Evolutionary conservation across 2,113 vertebrate genomes (phyloP).

Genomic region (Marmota flaviventris): DNA sequence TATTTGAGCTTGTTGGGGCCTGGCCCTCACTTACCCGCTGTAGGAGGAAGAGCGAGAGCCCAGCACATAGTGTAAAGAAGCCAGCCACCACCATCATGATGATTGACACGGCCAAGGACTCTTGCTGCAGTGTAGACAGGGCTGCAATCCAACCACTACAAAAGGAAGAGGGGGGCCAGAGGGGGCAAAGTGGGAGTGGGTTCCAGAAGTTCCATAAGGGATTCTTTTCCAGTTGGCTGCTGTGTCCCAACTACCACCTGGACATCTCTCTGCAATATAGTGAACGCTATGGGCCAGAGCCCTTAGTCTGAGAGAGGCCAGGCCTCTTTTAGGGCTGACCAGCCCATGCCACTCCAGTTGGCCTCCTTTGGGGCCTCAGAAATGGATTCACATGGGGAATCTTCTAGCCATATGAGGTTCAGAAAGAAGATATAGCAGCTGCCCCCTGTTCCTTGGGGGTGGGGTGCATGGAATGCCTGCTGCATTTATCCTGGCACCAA

Average conservation of each 20-base stretch:
- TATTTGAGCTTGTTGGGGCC: fast-evolving
- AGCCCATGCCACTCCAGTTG: neutral
- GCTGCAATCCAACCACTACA: slow-evolving; percentile 96
- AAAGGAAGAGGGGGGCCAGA: neutral
- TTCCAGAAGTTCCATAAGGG: neutral
- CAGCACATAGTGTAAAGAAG: slow-evolving; percentile 94
- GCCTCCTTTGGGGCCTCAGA: neutral
- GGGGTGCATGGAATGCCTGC: neutral
- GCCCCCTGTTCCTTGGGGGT: neutral
- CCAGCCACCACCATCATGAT: slow-evolving; percentile 98
- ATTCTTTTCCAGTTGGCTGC: neutral
- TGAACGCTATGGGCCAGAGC: neutral
- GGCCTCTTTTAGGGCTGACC: neutral
- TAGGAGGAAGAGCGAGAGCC: slow-evolving; percentile 93
- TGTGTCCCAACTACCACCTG: neutral
- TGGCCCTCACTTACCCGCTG: slow-evolving; percentile 92
- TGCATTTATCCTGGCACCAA: neutral
- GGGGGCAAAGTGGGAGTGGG: neutral
- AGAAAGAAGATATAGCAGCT: neutral
- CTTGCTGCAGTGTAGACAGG: slow-evolving; percentile 83
- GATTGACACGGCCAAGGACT: slow-evolving; percentile 85
- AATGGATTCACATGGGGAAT: neutral
- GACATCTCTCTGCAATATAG: neutral
- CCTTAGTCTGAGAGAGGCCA: neutral
- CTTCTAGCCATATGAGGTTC: neutral